Evolutionary conservation across 2,888 invertebrate genomes (phyloP).

Genomic region (Dasypogon diadema): DNA sequence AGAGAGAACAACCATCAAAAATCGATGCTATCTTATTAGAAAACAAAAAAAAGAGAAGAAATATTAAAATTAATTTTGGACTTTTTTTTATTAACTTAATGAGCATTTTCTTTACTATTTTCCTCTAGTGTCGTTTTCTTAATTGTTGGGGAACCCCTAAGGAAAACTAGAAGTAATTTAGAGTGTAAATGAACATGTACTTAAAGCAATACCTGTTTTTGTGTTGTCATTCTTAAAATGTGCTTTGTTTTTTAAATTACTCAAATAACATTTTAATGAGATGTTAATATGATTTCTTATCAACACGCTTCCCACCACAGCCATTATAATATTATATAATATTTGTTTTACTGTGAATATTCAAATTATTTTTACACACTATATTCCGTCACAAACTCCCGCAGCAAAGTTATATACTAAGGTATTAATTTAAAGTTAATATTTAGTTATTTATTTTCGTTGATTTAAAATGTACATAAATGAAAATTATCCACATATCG

Average conservation of each 20-base stretch:
- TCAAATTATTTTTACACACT: background rate
- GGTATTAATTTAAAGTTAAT: too few species aligned
- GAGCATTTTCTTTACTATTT: background rate
- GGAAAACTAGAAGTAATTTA: constrained; percentile 18
- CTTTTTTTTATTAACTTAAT: background rate
- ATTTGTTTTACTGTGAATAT: background rate
- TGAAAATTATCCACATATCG: too few species aligned
- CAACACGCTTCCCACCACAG: background rate
- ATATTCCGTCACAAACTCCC: background rate
- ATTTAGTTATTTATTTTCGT: too few species aligned
- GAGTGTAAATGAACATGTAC: constrained; percentile 37
- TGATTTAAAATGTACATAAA: background rate
- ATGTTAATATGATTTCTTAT: background rate
- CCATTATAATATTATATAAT: too few species aligned
- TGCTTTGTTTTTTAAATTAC: constrained; percentile 48
- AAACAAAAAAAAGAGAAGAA: constrained; percentile 25
- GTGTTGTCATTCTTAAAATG: constrained; percentile 41
- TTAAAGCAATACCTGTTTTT: constrained; percentile 55
- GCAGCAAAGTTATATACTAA: background rate
- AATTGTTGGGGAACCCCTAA: constrained; percentile 3
- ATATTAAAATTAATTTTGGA: constrained; percentile 18
- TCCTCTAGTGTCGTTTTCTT: background rate
- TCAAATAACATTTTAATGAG: constrained; percentile 5
- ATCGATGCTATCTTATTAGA: background rate
- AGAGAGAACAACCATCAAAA: constrained; percentile 33